These are phyloP conservation scores for Chrysopa pallens DNA, from an alignment of 1,140 invertebrate genomes.

Conservation along the genomic window DNA sequence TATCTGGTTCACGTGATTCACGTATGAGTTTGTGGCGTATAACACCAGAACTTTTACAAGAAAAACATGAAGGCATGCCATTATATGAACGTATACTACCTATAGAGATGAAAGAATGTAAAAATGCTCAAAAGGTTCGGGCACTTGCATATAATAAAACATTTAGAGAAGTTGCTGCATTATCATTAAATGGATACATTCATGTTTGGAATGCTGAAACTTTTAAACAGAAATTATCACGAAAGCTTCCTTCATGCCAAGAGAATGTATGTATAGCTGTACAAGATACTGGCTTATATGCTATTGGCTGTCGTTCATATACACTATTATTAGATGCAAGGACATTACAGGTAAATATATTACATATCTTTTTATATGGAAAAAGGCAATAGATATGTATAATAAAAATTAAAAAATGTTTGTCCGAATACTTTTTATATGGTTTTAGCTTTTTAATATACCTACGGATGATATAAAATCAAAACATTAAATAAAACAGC, in stretches of 20 bases:
- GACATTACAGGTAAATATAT: conserved; percentile 56
- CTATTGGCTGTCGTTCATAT: conserved; percentile 84
- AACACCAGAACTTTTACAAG: conserved; percentile 22
- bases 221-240: conserved; percentile 66
- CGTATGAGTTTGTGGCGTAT: conserved; percentile 66
- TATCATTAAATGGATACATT: conserved; percentile 82
- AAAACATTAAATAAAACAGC: too few relatives aligned
- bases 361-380: too few relatives aligned
- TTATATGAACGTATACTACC: conserved; percentile 43
- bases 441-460: too few relatives aligned
- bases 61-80: conserved; percentile 27
- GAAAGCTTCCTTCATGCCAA: conserved; percentile 71
- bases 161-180: conserved; percentile 75
- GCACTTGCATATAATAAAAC: conserved; percentile 74
- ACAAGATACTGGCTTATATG: conserved; percentile 69
- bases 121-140: conserved; percentile 41
- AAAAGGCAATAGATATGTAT: too few relatives aligned
- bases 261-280: conserved; percentile 87
- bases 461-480: too few relatives aligned
- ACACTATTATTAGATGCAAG: conserved; percentile 76
- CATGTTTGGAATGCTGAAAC: conserved; percentile 83
- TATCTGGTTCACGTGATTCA: conserved; percentile 83
- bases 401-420: too few relatives aligned
- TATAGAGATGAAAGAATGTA: conserved; percentile 55
- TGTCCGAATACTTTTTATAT: too few relatives aligned